phyloP scores from a whole-genome alignment of 2,113 vertebrate species.

The Cottus gobio region DNA sequence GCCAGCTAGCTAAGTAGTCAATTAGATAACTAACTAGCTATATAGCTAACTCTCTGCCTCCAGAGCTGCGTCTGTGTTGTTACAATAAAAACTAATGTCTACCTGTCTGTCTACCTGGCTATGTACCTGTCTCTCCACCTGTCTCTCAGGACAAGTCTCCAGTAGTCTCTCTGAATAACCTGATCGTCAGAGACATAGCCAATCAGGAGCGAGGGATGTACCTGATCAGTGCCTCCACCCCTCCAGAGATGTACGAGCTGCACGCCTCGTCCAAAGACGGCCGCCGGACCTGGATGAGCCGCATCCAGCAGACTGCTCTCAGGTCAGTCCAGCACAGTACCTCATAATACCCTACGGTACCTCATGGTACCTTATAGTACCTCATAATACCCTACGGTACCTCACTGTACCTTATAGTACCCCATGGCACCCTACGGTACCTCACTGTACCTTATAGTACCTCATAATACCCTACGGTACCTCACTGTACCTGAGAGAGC shows the following conservation, averaged over 20 bases:
- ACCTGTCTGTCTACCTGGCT: background rate
- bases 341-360: too few species aligned
- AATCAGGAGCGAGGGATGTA: conserved; percentile 98
- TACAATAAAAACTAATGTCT: background rate
- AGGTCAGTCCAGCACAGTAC: conserved; percentile 72
- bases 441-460: background rate
- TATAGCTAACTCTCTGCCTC: too few species aligned
- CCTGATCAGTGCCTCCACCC: conserved; percentile 87
- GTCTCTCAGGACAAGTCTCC: conserved; percentile 89
- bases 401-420: background rate
- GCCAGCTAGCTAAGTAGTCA: too few species aligned
- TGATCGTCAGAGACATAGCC: conserved; percentile 95
- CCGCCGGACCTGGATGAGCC: conserved; percentile 90
- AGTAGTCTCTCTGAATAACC: conserved; percentile 89
- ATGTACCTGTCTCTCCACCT: background rate
- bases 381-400: background rate
- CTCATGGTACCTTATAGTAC: background rate
- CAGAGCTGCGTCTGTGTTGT: too few species aligned
- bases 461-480: too few species aligned
- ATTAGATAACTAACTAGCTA: too few species aligned
- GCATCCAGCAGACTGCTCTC: conserved; percentile 89
- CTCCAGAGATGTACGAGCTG: conserved; percentile 95
- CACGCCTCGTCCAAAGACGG: conserved; percentile 88
- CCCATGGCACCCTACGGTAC: too few species aligned
- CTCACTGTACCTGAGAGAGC: too few species aligned